These are phyloP conservation scores for Cirrhinus molitorella DNA, from an alignment of 2,797 vertebrate species.

Conservation along the genomic window DNA sequence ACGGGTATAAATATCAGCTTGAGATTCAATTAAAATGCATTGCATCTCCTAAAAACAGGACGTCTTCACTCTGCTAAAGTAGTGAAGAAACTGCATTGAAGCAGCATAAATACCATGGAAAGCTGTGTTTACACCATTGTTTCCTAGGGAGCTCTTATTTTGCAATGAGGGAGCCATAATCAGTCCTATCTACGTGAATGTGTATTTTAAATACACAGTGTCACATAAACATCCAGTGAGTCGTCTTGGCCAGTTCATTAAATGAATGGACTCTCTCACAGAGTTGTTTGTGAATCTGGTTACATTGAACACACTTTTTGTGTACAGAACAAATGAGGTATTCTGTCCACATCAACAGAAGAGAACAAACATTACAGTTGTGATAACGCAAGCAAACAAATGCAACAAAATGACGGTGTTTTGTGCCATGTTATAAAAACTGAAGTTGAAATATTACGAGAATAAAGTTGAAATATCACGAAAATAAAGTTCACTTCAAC, in stretches of 20 bases:
- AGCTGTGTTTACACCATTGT: background rate
- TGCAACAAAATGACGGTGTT: too few relatives aligned
- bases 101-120: background rate
- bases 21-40: too few relatives aligned
- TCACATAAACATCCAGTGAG: slow-evolving; percentile 1
- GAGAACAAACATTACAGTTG: background rate
- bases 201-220: background rate
- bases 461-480: too few relatives aligned
- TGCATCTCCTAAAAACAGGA: background rate
- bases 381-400: background rate
- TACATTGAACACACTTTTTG: background rate
- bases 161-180: background rate
- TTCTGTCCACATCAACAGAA: background rate
- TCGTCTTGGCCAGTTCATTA: slow-evolving; percentile 5
- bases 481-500: too few relatives aligned
- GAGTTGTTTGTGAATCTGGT: background rate
- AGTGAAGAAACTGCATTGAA: background rate
- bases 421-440: too few relatives aligned
- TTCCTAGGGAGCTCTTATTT: background rate
- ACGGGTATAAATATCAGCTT: background rate
- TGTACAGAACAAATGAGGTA: background rate
- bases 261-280: background rate
- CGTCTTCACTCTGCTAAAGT: background rate
- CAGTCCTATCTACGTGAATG: background rate
- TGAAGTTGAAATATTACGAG: too few relatives aligned